Conservation (phyloP, 2,888 invertebrate species). For the Spilarctia lutea region DNA sequence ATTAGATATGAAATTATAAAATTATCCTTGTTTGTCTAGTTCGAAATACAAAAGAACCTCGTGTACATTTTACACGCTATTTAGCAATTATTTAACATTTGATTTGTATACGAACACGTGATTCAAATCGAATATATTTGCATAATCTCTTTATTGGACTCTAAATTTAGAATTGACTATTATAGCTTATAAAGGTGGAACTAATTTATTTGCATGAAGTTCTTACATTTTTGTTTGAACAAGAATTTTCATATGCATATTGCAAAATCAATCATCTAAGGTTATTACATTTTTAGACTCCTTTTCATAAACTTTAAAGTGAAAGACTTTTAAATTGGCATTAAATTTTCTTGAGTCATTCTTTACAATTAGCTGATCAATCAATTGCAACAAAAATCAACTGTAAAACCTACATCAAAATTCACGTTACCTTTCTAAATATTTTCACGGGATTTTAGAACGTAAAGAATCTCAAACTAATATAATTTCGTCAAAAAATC, state of each 20-base stretch:
- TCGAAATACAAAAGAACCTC: slow-evolving; percentile 63
- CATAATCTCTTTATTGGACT: slow-evolving; percentile 74
- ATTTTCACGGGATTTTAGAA: slow-evolving; percentile 33
- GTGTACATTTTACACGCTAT: slow-evolving; percentile 79
- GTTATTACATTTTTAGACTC: too few species aligned
- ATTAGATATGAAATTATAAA: slow-evolving; percentile 74
- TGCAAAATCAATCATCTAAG: too few species aligned
- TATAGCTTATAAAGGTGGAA: slow-evolving; percentile 56
- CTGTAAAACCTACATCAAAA: slow-evolving; percentile 39
- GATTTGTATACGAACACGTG: slow-evolving; percentile 77
- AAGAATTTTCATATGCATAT: too few species aligned
- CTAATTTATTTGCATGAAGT: slow-evolving; percentile 32
- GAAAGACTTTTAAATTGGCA: background rate
- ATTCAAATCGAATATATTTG: slow-evolving; percentile 66
- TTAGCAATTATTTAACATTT: slow-evolving; percentile 77
- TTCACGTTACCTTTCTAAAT: slow-evolving; percentile 29
- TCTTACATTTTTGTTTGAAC: background rate
- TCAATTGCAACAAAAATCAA: slow-evolving; percentile 58
- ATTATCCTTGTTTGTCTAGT: slow-evolving; percentile 74
- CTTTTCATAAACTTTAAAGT: too few species aligned
- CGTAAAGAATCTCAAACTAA: slow-evolving; percentile 26
- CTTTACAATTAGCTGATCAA: slow-evolving; percentile 70
- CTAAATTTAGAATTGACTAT: slow-evolving; percentile 61
- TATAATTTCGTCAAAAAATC: slow-evolving; percentile 41
- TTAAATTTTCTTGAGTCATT: slow-evolving; percentile 56